Conservation (phyloP, 2,797 vertebrate genomes). For the Enoplosus armatus region DNA sequence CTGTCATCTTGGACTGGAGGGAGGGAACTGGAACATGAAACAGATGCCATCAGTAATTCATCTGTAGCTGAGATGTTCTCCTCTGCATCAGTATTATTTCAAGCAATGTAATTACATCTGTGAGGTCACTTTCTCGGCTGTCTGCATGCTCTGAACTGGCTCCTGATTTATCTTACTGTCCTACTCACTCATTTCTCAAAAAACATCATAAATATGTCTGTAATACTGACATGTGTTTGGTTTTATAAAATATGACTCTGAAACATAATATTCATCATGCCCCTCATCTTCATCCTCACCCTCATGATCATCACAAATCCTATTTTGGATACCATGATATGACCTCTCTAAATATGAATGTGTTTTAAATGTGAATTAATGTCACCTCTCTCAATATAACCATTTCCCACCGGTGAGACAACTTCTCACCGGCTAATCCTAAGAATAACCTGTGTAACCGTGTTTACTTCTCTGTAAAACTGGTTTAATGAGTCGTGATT, state of each 20-base stretch:
- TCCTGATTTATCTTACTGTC: neutral
- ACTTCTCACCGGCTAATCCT: constrained; percentile 35
- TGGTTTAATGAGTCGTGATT: constrained; percentile 76
- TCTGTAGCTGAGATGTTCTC: neutral
- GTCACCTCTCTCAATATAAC: neutral
- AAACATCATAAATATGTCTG: neutral
- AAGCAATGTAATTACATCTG: neutral
- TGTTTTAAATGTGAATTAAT: neutral
- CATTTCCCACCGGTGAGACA: constrained; percentile 4
- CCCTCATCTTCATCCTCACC: neutral
- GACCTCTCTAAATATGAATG: neutral
- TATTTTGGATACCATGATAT: neutral
- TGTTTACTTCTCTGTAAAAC: constrained; percentile 69
- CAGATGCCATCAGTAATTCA: neutral
- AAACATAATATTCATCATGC: neutral
- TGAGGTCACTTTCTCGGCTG: neutral
- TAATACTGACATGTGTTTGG: neutral
- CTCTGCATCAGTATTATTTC: neutral
- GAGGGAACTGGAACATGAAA: constrained; percentile 28
- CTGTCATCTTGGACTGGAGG: constrained; percentile 81
- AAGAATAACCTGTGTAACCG: constrained; percentile 59
- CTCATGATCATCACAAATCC: neutral
- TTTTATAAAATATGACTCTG: neutral
- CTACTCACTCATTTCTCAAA: neutral
- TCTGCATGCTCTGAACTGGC: neutral